Base-by-base conservation (phyloP, 2,888 invertebrate species). In the Caenorhabditis sulstoni region DNA sequence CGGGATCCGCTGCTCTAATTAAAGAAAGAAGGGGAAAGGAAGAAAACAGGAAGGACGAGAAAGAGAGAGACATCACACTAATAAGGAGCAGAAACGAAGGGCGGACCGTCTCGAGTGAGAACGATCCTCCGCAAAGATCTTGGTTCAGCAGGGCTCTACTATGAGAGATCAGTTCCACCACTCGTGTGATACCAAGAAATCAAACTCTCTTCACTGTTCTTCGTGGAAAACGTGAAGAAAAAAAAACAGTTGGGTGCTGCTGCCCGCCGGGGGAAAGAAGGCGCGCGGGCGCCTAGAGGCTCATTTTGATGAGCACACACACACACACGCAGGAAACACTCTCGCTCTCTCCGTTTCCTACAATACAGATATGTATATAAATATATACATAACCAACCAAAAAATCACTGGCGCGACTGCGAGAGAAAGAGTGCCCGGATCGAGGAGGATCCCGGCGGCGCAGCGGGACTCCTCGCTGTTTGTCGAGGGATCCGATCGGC, bases 261-360 rank as follows among this genome's bases (percentile, higher is more conserved):
- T 29, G 29, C 29, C 29, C 29, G 29, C 41, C 41, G 12, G 41
- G 41, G 14, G 14, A 44, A 3, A 35, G 53, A 18, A 37, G 35
- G 59, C 59, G 47, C 47, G 47, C 58, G 45, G 74, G 58, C 58
- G 73, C 58, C 73, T 58, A 65, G 57, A 35, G 29, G 66, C 65
- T 47, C 61, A 59, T 66, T 59, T 66, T 66, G 74, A 65, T 74
- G 74, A 66, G 65, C 71, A 71, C 71, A 62, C 62, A 71, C 62
- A 71, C 55, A 64, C 29, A 29, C 29, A 29, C 29, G 29, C 29
- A 29, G 29, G 7, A 29, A 55, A 62, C 61, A 62, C 39, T 70
- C 45, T 53, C 5, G 1, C 22, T 52, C 50, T 44, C 45, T 59
- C 45, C 23, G 29, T 29, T 29, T 29, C 29, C 29, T 52, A 29